Evolutionary conservation across 2,888 invertebrate genomes (phyloP), one percentile per base, ranked within the genome.

Genomic region (Meandrusa payeni): DNA sequence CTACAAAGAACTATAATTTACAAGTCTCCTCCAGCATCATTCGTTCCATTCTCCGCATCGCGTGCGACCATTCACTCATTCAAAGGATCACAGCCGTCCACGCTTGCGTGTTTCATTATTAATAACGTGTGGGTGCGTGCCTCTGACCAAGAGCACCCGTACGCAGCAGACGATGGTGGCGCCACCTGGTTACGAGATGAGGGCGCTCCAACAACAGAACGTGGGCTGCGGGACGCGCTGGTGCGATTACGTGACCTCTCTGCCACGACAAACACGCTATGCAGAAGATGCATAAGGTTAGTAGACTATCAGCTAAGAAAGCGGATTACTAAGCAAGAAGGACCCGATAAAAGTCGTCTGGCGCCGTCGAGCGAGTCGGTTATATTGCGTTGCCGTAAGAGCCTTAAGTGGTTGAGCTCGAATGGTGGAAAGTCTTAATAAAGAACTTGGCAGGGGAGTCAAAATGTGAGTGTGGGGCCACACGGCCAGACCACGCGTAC

Each of bases 151-250:
- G 86, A 85, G 69, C 86, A 87, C 77, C 86, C 86, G 72, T 86
- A 87, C 72, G 76, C 83, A 76, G 77, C 76, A 57, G 70, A 72
- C 46, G 76, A 64, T 23, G 43, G 74, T 39, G 78, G 74, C 41
- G 78, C 82, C 44, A 82, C 83, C n/a, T 12, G 87, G 91, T 39
- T 95, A 94, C 68, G 95, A 98, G 86, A 91, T 97, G 59, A 95
- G 97, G 51, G 98, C 98, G 76, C 88, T 98, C 48, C 96, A 98
- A 71, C 97, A 97, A 60, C 98, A 99, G 83, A 99, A 98, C 78
- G 91, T 93, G 23, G 97, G 12, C 90, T 99, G 22, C 91, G 97
- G 27, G 98, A 99, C 69, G 98, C 98, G 1, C 89, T 99, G 7
- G 96, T 99, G 32, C 93, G 96, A 41, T 91, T 99, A 76, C 89